Base-by-base conservation (phyloP, 2,797 vertebrate genomes). In the Novumbra hubbsi region DNA sequence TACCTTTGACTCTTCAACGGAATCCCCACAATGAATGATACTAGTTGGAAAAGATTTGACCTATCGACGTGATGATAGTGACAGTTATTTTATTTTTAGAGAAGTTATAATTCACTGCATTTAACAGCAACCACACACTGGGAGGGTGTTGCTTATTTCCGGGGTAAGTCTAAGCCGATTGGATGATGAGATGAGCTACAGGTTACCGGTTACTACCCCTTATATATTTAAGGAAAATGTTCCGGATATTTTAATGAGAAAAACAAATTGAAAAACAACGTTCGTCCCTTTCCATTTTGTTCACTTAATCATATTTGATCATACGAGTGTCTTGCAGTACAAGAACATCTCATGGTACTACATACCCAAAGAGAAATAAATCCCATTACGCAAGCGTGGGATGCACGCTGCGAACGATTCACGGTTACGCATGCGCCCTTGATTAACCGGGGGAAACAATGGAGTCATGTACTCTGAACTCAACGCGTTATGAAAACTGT, bases 111-210 rank as follows among this genome's bases (percentile, higher is more conserved):
- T 87, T 84, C 87, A 82, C 84, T 69, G 11, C 67, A 6, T 71
- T 73, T 48, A 73, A 19, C 62, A 76, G 75, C 83, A 80, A 76
- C 73, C 77, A 71, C 78, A 63, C 81, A 24, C 64, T 55, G 63
- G 73, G 79, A 48, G 86, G 83, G 78, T 49, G 78, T 80, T 21
- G 80, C 84, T 92, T 93, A 89, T 92, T 90, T 88, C 91, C 87
- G 74, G 85, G 34, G 63, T 71, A 21, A 5, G 19, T 16, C 12
- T 15, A 2, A 19, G 81, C 74, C 84, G 84, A 92, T 92, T 93
- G 91, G 90, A 68, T 66, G 5, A 24, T 15, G 57, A 15, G 2
- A 24, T 19, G 49, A 70, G 11, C 8, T 1, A 52, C 6, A n/a
- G 55, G 32, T 70, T 38, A 38, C 34, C 34, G 41, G 9, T 45